Conservation (phyloP, 2,888 invertebrate genomes). For the Pandemis cinnamomeana region DNA sequence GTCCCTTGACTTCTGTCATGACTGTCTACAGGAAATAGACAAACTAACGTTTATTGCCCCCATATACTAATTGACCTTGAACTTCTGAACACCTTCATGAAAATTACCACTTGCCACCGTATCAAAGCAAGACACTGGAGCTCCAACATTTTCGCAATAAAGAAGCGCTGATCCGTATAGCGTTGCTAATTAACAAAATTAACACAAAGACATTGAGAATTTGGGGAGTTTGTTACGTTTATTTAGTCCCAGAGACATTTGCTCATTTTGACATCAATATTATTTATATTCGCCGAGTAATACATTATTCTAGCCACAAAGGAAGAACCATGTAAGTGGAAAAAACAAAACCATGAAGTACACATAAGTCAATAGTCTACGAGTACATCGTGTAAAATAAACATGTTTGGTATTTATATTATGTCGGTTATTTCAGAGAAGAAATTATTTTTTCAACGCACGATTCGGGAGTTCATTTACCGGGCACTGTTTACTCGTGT, state of each 20-base stretch:
- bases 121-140: no score
- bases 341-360: not conserved
- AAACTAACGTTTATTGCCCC: not conserved
- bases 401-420: not conserved
- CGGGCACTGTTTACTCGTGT: not conserved
- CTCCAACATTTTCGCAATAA: not conserved
- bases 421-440: not conserved
- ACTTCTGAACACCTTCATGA: no score
- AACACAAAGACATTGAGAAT: conserved; percentile 3
- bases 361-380: not conserved
- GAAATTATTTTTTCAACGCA: not conserved
- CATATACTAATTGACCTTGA: no score
- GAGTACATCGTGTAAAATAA: not conserved
- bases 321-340: not conserved
- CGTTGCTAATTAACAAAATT: conserved; percentile 14
- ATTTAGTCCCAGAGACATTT: conserved; percentile 11
- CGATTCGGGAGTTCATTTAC: conserved; percentile 3
- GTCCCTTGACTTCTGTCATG: no score
- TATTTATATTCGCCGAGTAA: not conserved
- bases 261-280: conserved; percentile 5
- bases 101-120: no score
- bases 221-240: conserved; percentile 18
- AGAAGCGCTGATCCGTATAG: not conserved
- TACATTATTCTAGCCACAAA: not conserved
- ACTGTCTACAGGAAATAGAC: no score